Base-by-base conservation (phyloP, 2,888 invertebrate genomes). In the Taphrorychus bicolor region DNA sequence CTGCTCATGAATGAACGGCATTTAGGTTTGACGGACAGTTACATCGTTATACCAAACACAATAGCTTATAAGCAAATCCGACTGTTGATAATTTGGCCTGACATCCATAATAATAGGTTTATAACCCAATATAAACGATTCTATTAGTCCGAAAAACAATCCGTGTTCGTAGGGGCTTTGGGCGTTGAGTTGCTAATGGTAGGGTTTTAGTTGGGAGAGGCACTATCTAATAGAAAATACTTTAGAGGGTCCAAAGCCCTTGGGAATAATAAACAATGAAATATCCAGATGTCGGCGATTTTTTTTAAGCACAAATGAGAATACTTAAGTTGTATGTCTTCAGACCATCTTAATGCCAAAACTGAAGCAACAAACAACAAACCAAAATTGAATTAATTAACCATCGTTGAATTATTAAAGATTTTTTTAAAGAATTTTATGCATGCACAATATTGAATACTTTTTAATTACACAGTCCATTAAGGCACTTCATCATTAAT, bases 21-120 rank as follows among this genome's bases (percentile, higher is more conserved):
- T 45, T 45, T 45, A 51, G 57, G 22, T 42, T 51, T 64, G 64
- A 57, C 51, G 49, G 57, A 49, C 23, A 52, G 19, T 32, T 58
- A 45, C 58, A 45, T 40, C 52, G 49, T 52, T 54, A 18, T 40
- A n/a, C 42, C 42, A 42, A 52, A 58, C 42, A 32, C 57, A 63
- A 57, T 63, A 23, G 7, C 53, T 63, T 54, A 56, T 49, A 64
- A 64, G 58, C 52, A 58, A 64, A 64, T 58, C 52, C 7, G 41
- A 14, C 48, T 48, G 21, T 40, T 41, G n/a, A 4, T 59, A 54
- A 66, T 66, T 53, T 41, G 32, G 48, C 40, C 5, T 52, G 61
- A 67, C 67, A 67, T 54, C 58, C 61, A 67, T 67, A 67, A 67
- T 67, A 58, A 67, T 67, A 66, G 66, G 60, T 66, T 66, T 61